phyloP scores from a whole-genome alignment of 2,888 invertebrate genomes.

The Dryadula phaetusa region DNA sequence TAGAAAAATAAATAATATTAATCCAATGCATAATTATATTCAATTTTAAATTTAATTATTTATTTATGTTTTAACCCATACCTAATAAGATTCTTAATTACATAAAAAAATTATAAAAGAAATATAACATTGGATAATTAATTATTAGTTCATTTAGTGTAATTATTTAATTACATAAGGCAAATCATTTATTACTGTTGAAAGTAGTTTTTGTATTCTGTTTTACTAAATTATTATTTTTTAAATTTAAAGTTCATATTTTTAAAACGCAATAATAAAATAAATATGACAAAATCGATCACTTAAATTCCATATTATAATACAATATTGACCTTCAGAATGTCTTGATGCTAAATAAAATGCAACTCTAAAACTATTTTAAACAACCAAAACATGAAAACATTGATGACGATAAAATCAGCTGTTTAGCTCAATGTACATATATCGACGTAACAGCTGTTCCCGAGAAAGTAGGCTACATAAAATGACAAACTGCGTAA shows the following conservation, averaged over 20 bases:
- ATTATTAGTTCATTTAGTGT: no score
- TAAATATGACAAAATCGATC: background rate
- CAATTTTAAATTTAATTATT: no score
- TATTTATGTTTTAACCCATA: no score
- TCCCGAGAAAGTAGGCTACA: conserved; percentile 66
- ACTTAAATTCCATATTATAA: background rate
- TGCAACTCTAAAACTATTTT: conserved; percentile 28
- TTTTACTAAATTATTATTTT: no score
- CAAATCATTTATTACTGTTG: no score
- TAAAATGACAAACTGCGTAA: conserved; percentile 48
- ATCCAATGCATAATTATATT: background rate
- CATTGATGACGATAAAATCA: conserved; percentile 53
- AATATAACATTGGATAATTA: no score
- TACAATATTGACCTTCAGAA: conserved; percentile 31
- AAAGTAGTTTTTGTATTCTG: background rate
- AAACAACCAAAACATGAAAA: conserved; percentile 41
- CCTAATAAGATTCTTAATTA: background rate
- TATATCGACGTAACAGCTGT: conserved; percentile 78
- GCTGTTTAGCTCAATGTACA: conserved; percentile 65
- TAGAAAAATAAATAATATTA: no score
- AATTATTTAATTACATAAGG: no score
- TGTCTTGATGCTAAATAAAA: conserved; percentile 5
- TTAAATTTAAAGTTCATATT: background rate
- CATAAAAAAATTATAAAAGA: no score
- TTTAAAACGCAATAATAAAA: background rate